Base-by-base conservation (phyloP, 2,113 vertebrate species). In the Anarrhichthys ocellatus region DNA sequence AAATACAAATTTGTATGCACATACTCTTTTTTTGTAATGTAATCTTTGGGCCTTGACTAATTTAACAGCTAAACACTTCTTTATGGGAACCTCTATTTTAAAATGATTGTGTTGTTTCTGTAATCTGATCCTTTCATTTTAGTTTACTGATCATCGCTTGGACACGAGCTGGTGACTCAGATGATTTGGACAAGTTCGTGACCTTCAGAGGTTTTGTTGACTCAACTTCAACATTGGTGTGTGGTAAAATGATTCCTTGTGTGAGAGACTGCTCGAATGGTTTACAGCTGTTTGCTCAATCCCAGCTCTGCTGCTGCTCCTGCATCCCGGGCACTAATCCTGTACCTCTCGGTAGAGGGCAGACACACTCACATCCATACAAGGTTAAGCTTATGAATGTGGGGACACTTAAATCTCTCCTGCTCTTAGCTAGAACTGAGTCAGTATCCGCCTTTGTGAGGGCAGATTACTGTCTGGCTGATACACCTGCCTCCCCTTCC, bases 381-480 rank as follows among this genome's bases (percentile, higher is more conserved):
- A 91, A 90, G 90, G 85, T 90, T 86, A 89, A 89, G 79, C 78
- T 82, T 83, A 67, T 86, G 71, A 79, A 85, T 87, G 52, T 82
- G 64, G 72, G 56, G 70, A 82, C 59, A 76, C 75, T 76, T 70
- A 81, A 89, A 87, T 83, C 80, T 76, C 76, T 78, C 3, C 48
- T 4, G 56, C 79, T 88, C 83, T 82, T 78, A 42, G 67, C 54
- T 69, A 14, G n/a, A 86, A 78, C 69, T 36, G 73, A 90, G 77
- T 59, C 38, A 76, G 83, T 52, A 69, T 87, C 34, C 14, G 5
- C 46, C 40, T 70, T 78, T 42, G 61, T 50, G 44, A 73, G 54
- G 7, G 13, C 0, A 50, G 66, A 90, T 87, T 80, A 88, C 50
- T 83, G 69, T 29, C 59, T 73, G 24, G 29, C 20, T 69, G 40